phyloP scores from a whole-genome alignment of 2,888 invertebrate genomes.

The Idaea dimidiata region DNA sequence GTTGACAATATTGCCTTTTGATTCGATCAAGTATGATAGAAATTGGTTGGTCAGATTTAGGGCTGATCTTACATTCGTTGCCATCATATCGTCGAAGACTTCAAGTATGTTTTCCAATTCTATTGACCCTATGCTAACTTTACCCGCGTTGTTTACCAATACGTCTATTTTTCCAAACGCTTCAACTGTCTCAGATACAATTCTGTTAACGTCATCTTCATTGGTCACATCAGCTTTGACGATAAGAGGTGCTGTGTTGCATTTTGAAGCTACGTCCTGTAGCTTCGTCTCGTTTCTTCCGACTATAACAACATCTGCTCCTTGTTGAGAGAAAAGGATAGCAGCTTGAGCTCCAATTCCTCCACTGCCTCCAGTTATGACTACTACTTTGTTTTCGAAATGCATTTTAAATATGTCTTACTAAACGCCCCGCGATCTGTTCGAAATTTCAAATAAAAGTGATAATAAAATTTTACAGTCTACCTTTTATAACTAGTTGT shows the following conservation, averaged over 20 bases:
- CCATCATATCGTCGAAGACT: slow-evolving; percentile 39
- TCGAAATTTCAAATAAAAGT: not conserved
- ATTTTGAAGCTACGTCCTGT: slow-evolving; percentile 67
- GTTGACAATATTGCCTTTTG: slow-evolving; percentile 46
- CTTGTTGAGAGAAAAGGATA: slow-evolving; percentile 81
- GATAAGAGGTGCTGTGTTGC: slow-evolving; percentile 24
- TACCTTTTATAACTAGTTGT: not conserved
- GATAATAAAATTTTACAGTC: not conserved
- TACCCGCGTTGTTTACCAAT: slow-evolving; percentile 45
- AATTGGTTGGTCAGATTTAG: slow-evolving; percentile 40
- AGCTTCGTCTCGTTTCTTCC: slow-evolving; percentile 85
- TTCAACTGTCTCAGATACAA: slow-evolving; percentile 36
- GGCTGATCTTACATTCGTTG: slow-evolving; percentile 39
- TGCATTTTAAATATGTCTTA: slow-evolving; percentile 20
- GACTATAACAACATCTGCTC: slow-evolving; percentile 81
- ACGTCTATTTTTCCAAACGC: slow-evolving; percentile 38
- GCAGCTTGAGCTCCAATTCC: slow-evolving; percentile 86
- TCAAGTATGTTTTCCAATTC: slow-evolving; percentile 27
- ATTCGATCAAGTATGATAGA: slow-evolving; percentile 36
- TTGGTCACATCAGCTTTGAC: slow-evolving; percentile 41
- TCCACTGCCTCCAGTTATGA: slow-evolving; percentile 84
- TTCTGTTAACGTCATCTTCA: slow-evolving; percentile 35
- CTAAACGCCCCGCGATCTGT: not conserved
- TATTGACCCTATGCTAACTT: slow-evolving; percentile 25
- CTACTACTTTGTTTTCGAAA: slow-evolving; percentile 70